Evolutionary conservation across 1,140 invertebrate genomes (phyloP), one percentile per base, ranked within the genome.

Genomic region (Subanguina moxae): DNA sequence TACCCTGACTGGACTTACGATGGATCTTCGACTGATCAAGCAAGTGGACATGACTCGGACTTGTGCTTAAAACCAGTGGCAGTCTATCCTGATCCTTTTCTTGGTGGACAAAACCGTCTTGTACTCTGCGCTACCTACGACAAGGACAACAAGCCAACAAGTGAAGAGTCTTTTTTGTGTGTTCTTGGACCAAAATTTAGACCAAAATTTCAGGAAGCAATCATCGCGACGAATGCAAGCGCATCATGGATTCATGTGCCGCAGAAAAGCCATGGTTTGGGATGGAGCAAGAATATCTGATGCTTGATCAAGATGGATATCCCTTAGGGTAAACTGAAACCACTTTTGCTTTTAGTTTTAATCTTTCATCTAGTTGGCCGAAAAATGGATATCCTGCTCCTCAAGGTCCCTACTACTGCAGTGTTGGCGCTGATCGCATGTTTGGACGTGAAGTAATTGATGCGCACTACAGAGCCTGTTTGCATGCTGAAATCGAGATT

Each of bases 1-100:
- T 84, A 94, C 45, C 93, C 94, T 0, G 85, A 89, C 1, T 97
- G 94, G 94, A 94, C 93, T 77, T 97, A 91, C 83, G 93, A 97
- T 83, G 94, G 94, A 25, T 94, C 91, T 78, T 89, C 70, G 23
- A 73, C 83, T 38, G 75, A 65, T 64, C 87, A 88, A 74, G 86
- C 87, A 19, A 30, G 86, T 71, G 87, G 88, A 0, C 84, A 82
- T 13, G 88, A 89, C 77, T 93, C 93, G 1, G 94, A 97, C 78
- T 89, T 93, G 11, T 95, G 89, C 82, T 21, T 61, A 8, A 86
- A 90, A 57, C 93, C 94, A 0, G 89, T 93, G 19, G 90, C 87
- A 11, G 88, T 97, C 56, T 97, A 94, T 86, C 89, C 88, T 64
- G 94, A 97, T 82, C 94, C 94, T 0, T 95, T 97, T 0, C 86